Base-by-base conservation (phyloP, 2,888 invertebrate species). In the Agonum fuliginosum region DNA sequence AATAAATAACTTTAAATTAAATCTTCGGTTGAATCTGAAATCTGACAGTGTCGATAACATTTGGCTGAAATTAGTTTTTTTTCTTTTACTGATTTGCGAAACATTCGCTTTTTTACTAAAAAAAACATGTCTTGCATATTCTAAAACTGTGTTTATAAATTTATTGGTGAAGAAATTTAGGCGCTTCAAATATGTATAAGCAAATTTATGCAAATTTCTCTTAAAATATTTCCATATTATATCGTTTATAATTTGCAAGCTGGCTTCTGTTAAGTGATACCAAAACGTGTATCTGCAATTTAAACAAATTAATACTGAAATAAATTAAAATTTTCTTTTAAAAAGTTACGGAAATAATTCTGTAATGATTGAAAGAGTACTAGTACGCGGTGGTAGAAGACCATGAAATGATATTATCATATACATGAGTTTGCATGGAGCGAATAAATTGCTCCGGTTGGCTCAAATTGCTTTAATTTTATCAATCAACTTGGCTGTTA, bases 261-360 rank as follows among this genome's bases (percentile, higher is more conserved):
- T 67, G 24, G 22, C n/a, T 22, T 10, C 20, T 12, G 24, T 14
- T 41, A 5, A 69, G 10, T n/a, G 20, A 69, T 69, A 24, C n/a
- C 6, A 34, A 34, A 34, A 6, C 37, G 37, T 5, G 4, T 62
- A 69, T 43, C n/a, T 22, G 43, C 70, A 80, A 78, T 71, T 78
- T 46, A 79, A 79, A 34, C 75, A 71, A 74, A 58, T 6, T 17
- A 1, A n/a, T n/a, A n/a, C n/a, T n/a, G n/a, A n/a, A n/a, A n/a
- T n/a, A n/a, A n/a, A n/a, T n/a, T n/a, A n/a, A n/a, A 46, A 46
- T 17, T 48, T 48, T 48, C 4, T 48, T 48, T 48, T 5, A 48
- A 14, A 46, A 14, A 48, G 8, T 19, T 4, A 20, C 22, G 10
- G 20, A 48, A 48, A 48, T 20, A 48, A 20, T 48, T 51, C 22